A percentile compares a stretch with the other conserved stretches of the same genome.
phyloP scores from a whole-genome alignment of 1,140 invertebrate genomes.

The Drosophila nigrodunni region DNA sequence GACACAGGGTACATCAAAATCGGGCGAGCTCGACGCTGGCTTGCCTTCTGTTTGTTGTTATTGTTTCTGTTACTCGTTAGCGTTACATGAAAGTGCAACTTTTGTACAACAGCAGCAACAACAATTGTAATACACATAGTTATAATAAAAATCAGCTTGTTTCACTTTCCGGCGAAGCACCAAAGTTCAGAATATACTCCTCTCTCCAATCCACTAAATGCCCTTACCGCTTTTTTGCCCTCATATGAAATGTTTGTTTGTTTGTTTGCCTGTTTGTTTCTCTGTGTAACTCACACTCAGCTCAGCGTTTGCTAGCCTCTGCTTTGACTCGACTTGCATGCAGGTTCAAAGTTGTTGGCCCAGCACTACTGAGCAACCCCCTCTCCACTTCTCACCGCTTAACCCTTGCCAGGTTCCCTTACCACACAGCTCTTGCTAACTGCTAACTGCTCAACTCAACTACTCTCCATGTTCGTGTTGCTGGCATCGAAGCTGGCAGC shows the following conservation, averaged over 20 bases:
- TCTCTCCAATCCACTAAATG: not conserved
- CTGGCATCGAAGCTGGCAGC: conserved; percentile 38
- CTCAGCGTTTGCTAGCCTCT: conserved; percentile 30
- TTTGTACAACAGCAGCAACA: conserved; percentile 60
- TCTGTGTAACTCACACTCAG: conserved; percentile 54
- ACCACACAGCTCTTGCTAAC: conserved; percentile 17
- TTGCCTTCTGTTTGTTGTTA: conserved; percentile 33
- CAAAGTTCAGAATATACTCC: conserved; percentile 22
- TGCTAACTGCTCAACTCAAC: conserved; percentile 47
- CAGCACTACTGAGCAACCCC: conserved; percentile 18
- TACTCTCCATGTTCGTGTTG: conserved; percentile 62
- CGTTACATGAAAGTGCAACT: conserved; percentile 77
- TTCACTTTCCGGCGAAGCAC: conserved; percentile 49
- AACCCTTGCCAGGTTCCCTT: not conserved
- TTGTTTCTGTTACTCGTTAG: conserved; percentile 55
- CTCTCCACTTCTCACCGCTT: conserved; percentile 5
- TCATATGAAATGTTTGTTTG: conserved; percentile 38
- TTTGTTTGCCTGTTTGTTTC: conserved; percentile 47
- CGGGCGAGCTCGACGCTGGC: too few species aligned
- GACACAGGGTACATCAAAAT: too few species aligned
- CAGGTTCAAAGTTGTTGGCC: conserved; percentile 73
- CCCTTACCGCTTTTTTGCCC: not conserved
- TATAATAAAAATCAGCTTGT: conserved; percentile 74
- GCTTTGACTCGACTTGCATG: conserved; percentile 54
- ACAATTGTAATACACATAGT: conserved; percentile 68